Evolutionary conservation across 2,113 vertebrate species (phyloP), one percentile per base, ranked within the genome.

Genomic region (Sphaerodactylus townsendi): DNA sequence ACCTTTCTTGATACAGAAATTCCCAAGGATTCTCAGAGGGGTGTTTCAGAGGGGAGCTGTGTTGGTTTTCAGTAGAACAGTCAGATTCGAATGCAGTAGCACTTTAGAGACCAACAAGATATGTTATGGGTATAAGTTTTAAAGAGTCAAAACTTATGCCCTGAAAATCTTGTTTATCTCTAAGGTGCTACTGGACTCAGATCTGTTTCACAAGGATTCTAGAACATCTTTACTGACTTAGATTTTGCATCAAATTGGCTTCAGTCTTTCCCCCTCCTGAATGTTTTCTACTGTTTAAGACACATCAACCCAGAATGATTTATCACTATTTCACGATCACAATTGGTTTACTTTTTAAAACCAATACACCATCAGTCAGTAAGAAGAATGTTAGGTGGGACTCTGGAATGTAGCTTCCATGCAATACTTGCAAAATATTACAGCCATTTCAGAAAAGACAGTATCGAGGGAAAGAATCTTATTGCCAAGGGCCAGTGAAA

Each of bases 361-460:
- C 93, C 94, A 93, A 93, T 94, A 90, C 89, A 90, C 82, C 85
- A 95, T 96, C 95, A 96, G 95, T 97, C 95, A 96, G 91, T 69
- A 94, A 95, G 93, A 96, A 93, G 93, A 93, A 96, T 95, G 93
- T 90, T 81, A 90, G 92, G 91, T 91, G 92, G 90, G 89, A 95
- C 89, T 94, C 92, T 91, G 91, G 87, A 94, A 89, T 94, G 94
- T 96, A 94, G 94, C 95, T 94, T 95, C 95, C 87, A 84, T 93
- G 94, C 96, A 96, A 95, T 95, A 96, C 95, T 92, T 94, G 89
- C 88, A 94, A 94, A 93, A 85, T 95, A 96, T 94, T 96, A 96
- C 86, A 92, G 95, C 94, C 92, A 90, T 95, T 96, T 95, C 89
- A 92, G 95, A 94, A 94, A 96, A 95, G 85, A 84, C 95, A 96